Conservation (phyloP, 2,888 invertebrate species). For the Sipha maydis region DNA sequence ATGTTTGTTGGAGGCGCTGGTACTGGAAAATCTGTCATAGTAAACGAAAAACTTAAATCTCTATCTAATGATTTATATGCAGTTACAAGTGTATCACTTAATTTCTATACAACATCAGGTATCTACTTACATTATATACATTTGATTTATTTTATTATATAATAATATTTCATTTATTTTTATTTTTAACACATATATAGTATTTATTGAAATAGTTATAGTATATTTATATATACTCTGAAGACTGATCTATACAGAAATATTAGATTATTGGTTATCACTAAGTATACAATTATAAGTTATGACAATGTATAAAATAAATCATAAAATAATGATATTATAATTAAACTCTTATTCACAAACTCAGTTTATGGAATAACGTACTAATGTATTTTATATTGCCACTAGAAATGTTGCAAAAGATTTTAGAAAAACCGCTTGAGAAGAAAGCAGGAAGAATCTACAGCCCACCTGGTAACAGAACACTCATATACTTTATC, state of each 20-base stretch:
- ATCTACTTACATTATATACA: slow-evolving; percentile 44
- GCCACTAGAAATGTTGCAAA: slow-evolving; percentile 81
- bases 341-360: background rate
- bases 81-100: slow-evolving; percentile 90
- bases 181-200: too few species aligned
- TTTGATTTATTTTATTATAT: background rate
- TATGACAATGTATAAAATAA: background rate
- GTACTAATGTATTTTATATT: background rate
- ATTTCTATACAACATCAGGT: slow-evolving; percentile 93
- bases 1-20: slow-evolving; percentile 93
- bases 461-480: slow-evolving; percentile 91
- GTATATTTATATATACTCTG: too few species aligned
- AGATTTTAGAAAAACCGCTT: slow-evolving; percentile 86
- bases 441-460: slow-evolving; percentile 96
- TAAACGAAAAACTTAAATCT: slow-evolving; percentile 81
- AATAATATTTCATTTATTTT: background rate
- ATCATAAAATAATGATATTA: background rate
- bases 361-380: background rate
- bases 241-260: too few species aligned
- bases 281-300: too few species aligned
- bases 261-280: too few species aligned
- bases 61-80: slow-evolving; percentile 79
- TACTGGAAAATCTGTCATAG: slow-evolving; percentile 91
- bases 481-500: slow-evolving; percentile 91
- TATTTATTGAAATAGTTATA: too few species aligned